Conservation (phyloP, 2,797 vertebrate genomes). For the Petrocephalus schoutedeni region DNA sequence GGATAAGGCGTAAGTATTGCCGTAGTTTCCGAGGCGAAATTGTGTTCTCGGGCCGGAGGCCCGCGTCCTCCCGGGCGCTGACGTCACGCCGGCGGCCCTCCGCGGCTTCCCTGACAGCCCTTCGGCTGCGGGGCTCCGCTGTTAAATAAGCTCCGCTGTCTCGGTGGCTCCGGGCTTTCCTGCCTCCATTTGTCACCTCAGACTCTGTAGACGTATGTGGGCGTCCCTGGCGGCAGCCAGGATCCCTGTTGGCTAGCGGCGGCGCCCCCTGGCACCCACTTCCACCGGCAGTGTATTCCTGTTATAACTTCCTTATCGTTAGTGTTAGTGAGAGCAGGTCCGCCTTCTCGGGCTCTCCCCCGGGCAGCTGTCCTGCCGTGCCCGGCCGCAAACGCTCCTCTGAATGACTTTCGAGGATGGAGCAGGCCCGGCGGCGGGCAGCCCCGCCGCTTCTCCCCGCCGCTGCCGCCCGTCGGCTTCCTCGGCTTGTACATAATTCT, state of each 20-base stretch:
- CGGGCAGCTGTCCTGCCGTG: not conserved
- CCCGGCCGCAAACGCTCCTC: not conserved
- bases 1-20: conserved; percentile 92
- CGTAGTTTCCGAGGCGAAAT: conserved; percentile 19
- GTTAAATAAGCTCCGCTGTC: not conserved
- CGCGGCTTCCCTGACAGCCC: not conserved
- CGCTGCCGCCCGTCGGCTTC: not conserved
- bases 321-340: not conserved
- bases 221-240: not conserved
- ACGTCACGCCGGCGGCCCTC: conserved; percentile 56
- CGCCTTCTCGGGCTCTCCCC: not conserved
- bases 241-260: not conserved
- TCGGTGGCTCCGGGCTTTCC: not conserved
- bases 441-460: not conserved
- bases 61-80: conserved; percentile 70
- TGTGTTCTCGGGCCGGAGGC: conserved; percentile 59
- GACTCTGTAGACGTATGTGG: not conserved
- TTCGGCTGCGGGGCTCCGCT: not conserved
- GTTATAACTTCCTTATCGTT: not conserved
- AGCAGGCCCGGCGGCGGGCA: not conserved
- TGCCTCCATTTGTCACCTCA: not conserved
- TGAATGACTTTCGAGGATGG: not conserved
- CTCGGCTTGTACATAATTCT: not conserved
- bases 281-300: not conserved
- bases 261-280: not conserved